Evolutionary conservation across 92 coral and sea anemone genomes (phyloP).

Genomic region (Nematostella vectensis): DNA sequence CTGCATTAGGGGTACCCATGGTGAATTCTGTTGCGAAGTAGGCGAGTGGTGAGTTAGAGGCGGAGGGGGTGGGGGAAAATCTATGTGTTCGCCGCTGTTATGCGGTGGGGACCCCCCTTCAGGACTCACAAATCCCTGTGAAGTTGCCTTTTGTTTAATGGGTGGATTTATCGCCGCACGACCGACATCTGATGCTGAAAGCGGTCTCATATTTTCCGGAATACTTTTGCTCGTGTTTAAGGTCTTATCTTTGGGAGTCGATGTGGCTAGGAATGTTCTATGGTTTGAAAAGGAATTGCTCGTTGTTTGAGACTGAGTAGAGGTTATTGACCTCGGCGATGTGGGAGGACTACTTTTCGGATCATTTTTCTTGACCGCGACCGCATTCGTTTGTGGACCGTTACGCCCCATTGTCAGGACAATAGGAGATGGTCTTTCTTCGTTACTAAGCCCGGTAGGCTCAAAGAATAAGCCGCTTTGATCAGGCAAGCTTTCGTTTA

Average conservation of each 20-base stretch:
- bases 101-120: constrained; percentile 19
- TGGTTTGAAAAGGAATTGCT: constrained; percentile 1
- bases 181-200: constrained; percentile 22
- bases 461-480: constrained; percentile 48
- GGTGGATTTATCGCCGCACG: constrained; percentile 21
- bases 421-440: constrained; percentile 68
- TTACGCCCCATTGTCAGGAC: constrained; percentile 49
- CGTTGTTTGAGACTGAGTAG: constrained; percentile 14
- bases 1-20: constrained; percentile 80
- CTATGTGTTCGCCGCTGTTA: constrained; percentile 31
- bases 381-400: constrained; percentile 61
- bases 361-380: constrained; percentile 38
- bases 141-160: constrained; percentile 30
- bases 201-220: constrained; percentile 11
- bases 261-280: constrained; percentile 16
- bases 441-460: constrained; percentile 27
- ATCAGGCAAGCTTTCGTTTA: constrained; percentile 16
- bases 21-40: constrained; percentile 44
- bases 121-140: constrained; percentile 38
- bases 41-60: constrained; percentile 30
- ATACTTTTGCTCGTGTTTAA: constrained; percentile 8
- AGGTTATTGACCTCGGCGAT: constrained; percentile 5
- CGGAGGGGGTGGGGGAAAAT: constrained; percentile 73
- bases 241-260: constrained; percentile 7
- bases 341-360: constrained; percentile 11